Evolutionary conservation across 2,113 vertebrate genomes (phyloP).

Genomic region (Toxotes jaculatrix): DNA sequence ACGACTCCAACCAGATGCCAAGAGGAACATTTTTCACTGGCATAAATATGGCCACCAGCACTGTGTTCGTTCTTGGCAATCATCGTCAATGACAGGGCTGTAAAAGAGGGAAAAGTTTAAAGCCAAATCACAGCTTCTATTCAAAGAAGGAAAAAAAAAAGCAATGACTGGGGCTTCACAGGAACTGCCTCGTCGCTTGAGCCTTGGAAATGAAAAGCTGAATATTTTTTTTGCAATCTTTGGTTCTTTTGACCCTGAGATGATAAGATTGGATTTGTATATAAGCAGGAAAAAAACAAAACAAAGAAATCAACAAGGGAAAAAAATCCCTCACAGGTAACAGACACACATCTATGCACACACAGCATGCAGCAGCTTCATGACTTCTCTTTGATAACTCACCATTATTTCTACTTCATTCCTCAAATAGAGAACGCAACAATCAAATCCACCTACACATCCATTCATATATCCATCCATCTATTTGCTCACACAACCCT

Average conservation of each 20-base stretch:
- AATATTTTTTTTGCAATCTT: not conserved
- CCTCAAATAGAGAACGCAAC: not conserved
- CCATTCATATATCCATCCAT: conserved; percentile 15
- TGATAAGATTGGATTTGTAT: not conserved
- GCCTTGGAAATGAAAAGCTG: not conserved
- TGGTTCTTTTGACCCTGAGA: not conserved
- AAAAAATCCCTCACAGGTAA: not conserved
- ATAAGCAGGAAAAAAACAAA: conserved; percentile 14
- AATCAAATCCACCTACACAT: conserved; percentile 12
- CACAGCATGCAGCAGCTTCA: conserved; percentile 26
- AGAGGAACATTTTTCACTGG: conserved; percentile 37
- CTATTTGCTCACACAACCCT: conserved; percentile 2
- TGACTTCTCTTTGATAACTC: not conserved
- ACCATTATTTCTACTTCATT: not conserved
- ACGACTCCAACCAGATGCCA: conserved; percentile 50
- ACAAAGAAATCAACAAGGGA: not conserved
- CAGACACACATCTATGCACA: conserved; percentile 8
- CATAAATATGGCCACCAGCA: conserved; percentile 42
- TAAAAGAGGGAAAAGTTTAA: conserved; percentile 14
- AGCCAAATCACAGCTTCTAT: conserved; percentile 37
- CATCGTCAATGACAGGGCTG: conserved; percentile 8
- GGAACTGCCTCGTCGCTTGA: not conserved
- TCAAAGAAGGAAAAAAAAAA: not conserved
- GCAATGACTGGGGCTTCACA: not conserved
- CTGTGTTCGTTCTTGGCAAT: conserved; percentile 38